Base-by-base conservation (phyloP, 2,797 vertebrate species). In the Gymnothorax reevesii region DNA sequence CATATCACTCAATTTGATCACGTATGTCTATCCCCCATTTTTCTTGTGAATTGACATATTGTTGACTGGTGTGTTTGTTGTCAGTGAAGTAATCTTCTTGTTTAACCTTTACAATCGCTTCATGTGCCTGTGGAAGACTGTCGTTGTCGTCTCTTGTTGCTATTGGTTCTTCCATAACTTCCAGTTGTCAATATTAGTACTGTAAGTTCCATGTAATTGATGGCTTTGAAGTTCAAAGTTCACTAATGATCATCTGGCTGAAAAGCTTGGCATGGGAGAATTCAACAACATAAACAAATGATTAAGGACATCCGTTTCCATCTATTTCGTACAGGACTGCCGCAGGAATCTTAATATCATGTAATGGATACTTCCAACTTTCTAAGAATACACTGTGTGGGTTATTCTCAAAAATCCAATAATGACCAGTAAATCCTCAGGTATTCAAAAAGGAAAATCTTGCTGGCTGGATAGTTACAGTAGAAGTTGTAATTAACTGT, bases 231-330 rank as follows among this genome's bases (percentile, higher is more conserved):
- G 13, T 49, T 77, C 42, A 49, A 77, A 77, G 49, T 27, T 80
- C 7, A 27, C 17, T 22, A 52, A 49, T 55, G 13, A 54, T 52
- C 71, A 33, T 52, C 2, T 55, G 52, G 77, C 49, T 9, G 77
- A 55, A 80, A 54, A 80, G 15, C 49, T 20, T 80, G 77, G 22
- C 77, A 54, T n/a, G 52, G 49, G 17, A 55, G 77, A 54, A 55
- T 49, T n/a, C 3, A 80, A 54, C 15, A 55, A n/a, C 49, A n/a
- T 80, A 80, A 55, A 80, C 52, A 55, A 80, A 54, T n/a, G 49
- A 80, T 80, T 80, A 54, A 42, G 49, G 13, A 79, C 75, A 79
- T 79, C 75, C 17, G 17, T 80, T 80, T 80, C 52, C 17, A 80
- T 22, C 54, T n/a, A 49, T 20, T 8, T 54, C 22, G 49, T 55